Percentiles rank a stretch among this genome's conserved stretches.
Conservation (phyloP, 2,113 vertebrate genomes). For the Dissostichus mawsoni region DNA sequence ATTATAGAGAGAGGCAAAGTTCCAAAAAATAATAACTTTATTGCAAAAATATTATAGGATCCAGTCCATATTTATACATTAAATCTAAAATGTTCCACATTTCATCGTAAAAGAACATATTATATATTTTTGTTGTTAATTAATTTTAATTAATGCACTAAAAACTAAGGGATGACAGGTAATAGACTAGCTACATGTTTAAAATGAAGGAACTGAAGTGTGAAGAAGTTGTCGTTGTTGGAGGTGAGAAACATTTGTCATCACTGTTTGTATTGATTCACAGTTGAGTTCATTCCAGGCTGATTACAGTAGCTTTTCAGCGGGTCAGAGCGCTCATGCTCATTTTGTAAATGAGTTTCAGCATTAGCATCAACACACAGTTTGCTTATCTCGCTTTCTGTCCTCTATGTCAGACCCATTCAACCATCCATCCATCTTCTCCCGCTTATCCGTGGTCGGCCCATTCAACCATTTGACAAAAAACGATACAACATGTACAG, state of each 20-base stretch:
- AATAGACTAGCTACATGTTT: not conserved
- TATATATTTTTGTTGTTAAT: no score
- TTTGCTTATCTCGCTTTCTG: not conserved
- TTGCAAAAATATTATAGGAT: no score
- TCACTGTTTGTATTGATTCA: slow-evolving; percentile 29
- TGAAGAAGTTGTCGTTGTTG: not conserved
- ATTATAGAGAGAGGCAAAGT: not conserved
- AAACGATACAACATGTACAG: not conserved
- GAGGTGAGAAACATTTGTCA: slow-evolving; percentile 5
- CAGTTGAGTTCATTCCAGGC: slow-evolving; percentile 16
- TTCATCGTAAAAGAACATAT: no score
- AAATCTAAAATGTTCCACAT: no score
- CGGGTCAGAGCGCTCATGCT: not conserved
- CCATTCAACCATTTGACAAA: not conserved
- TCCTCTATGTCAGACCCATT: not conserved
- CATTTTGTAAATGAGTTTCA: slow-evolving; percentile 13
- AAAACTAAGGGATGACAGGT: not conserved
- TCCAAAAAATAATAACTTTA: no score
- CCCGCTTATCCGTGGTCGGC: not conserved
- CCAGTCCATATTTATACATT: no score
- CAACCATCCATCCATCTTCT: not conserved
- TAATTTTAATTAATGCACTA: no score
- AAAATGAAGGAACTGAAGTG: not conserved
- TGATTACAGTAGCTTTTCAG: slow-evolving; percentile 24
- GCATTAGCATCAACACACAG: not conserved